A percentile compares a stretch with the other conserved stretches of the same genome.
phyloP scores from a whole-genome alignment of 2,797 vertebrate genomes.

The Crenichthys baileyi region DNA sequence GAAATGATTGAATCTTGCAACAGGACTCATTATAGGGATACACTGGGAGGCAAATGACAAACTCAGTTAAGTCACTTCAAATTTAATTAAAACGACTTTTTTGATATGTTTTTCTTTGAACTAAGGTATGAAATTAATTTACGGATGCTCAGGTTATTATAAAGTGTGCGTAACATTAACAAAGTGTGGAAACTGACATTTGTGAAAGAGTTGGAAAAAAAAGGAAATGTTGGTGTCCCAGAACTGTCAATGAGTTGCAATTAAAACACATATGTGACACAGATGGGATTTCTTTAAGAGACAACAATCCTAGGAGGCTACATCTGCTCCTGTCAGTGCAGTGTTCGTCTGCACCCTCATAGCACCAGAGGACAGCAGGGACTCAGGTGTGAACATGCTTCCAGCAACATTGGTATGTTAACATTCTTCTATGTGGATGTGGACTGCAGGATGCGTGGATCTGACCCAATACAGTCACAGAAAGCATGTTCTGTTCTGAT shows the following conservation, averaged over 20 bases:
- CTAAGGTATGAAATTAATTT: neutral
- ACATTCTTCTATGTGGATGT: constrained; percentile 6
- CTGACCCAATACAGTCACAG: neutral
- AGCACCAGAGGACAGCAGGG: constrained; percentile 24
- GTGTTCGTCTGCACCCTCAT: neutral
- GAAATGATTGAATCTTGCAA: neutral
- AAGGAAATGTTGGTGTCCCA: neutral
- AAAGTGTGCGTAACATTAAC: neutral
- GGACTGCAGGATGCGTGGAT: neutral
- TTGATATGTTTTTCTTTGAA: neutral
- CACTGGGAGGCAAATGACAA: neutral
- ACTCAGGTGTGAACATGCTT: constrained; percentile 40
- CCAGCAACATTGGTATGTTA: neutral
- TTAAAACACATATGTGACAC: neutral
- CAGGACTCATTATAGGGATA: neutral
- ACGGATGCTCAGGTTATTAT: neutral
- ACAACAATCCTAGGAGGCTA: neutral
- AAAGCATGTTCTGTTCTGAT: neutral
- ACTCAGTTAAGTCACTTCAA: neutral
- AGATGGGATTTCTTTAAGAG: neutral
- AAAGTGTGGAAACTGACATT: neutral
- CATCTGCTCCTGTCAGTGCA: neutral
- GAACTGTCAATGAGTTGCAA: neutral
- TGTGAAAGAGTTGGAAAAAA: neutral
- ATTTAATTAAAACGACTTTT: neutral